phyloP scores from a whole-genome alignment of 2,888 invertebrate genomes.

The Leptinotarsa juncta region DNA sequence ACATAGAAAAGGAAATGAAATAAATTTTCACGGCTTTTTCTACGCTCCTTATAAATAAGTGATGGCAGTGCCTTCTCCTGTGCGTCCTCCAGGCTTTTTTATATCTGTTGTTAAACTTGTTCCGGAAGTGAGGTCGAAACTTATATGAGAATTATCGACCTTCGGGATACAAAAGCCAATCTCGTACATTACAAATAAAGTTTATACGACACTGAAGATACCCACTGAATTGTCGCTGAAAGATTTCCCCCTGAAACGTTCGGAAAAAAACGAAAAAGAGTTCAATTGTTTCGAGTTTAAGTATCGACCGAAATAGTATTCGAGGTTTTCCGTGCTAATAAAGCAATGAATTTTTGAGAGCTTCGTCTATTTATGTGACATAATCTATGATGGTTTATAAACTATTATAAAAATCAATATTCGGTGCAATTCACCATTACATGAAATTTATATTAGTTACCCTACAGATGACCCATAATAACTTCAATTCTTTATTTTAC shows the following conservation, averaged over 20 bases:
- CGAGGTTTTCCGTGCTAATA: not conserved
- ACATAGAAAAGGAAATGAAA: conserved; percentile 4
- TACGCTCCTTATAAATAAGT: not conserved
- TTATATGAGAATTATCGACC: conserved; percentile 24
- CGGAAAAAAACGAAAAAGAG: not conserved
- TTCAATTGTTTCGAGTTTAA: not conserved
- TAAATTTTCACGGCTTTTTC: conserved; percentile 8
- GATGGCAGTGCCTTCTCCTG: not conserved
- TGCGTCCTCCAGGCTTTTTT: not conserved
- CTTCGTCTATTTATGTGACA: no score
- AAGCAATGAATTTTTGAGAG: no score
- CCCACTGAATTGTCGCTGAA: conserved; percentile 12
- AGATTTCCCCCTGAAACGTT: not conserved
- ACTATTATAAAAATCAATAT: no score
- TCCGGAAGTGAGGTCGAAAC: conserved; percentile 8
- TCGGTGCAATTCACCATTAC: no score
- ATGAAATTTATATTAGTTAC: no score
- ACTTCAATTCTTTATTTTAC: no score
- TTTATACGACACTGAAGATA: conserved; percentile 13
- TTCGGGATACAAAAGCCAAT: conserved; percentile 17
- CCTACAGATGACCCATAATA: no score
- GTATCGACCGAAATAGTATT: not conserved
- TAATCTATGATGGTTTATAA: no score
- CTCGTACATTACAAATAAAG: conserved; percentile 20
- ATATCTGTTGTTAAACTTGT: conserved; percentile 13